Percentiles rank a stretch among this genome's conserved stretches.
Conservation (phyloP, 2,888 invertebrate species). For the Sarcophaga carnaria region DNA sequence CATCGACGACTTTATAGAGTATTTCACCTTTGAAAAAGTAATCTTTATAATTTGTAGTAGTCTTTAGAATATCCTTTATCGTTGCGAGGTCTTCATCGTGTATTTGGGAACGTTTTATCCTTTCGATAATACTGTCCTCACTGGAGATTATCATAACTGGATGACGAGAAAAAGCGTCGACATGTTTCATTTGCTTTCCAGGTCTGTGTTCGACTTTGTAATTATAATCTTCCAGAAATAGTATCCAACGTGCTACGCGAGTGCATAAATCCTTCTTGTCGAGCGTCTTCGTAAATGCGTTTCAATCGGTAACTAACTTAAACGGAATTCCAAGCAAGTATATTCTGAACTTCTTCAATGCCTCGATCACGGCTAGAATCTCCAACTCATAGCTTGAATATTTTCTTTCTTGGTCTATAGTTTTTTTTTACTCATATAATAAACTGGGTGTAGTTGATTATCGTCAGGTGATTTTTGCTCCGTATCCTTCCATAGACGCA, state of each 20-base stretch:
- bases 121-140: slow-evolving; percentile 24
- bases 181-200: slow-evolving; percentile 62
- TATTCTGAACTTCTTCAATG: slow-evolving; percentile 70
- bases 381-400: slow-evolving; percentile 44
- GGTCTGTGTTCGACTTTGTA: slow-evolving; percentile 70
- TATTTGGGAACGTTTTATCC: slow-evolving; percentile 39
- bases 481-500: slow-evolving; percentile 64
- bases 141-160: slow-evolving; percentile 49
- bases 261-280: slow-evolving; percentile 62
- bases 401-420: slow-evolving; percentile 27
- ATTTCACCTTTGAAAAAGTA: slow-evolving; percentile 52
- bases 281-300: slow-evolving; percentile 62
- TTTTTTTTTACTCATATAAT: slow-evolving; percentile 53
- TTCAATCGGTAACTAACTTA: slow-evolving; percentile 59
- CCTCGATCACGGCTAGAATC: slow-evolving; percentile 47
- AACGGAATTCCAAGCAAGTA: slow-evolving; percentile 69
- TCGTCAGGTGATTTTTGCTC: slow-evolving; percentile 60
- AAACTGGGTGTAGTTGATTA: slow-evolving; percentile 57
- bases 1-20: slow-evolving; percentile 47
- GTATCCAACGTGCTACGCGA: slow-evolving; percentile 70
- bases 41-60: background rate
- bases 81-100: slow-evolving; percentile 59
- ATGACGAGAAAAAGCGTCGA: slow-evolving; percentile 68
- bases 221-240: slow-evolving; percentile 70
- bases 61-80: slow-evolving; percentile 54